A percentile compares a stretch with the other conserved stretches of the same genome.
Conservation (phyloP, 2,888 invertebrate species). For the Meiosimyza decipiens region DNA sequence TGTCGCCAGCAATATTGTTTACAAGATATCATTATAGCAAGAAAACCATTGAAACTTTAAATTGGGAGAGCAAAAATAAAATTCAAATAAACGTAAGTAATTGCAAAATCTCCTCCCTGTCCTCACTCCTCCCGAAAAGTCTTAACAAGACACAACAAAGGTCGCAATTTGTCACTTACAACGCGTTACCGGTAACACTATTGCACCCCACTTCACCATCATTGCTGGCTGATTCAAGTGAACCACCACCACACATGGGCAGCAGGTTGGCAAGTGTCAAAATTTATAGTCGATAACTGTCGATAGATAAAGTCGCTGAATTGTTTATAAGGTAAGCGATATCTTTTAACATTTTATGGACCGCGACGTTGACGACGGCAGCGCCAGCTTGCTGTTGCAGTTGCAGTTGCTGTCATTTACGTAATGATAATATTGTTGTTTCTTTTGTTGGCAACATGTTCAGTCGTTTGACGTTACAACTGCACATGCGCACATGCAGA, state of each 20-base stretch:
- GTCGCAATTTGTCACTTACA: conserved; percentile 28
- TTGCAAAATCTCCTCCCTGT: too few relatives aligned
- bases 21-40: too few relatives aligned
- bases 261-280: conserved; percentile 23
- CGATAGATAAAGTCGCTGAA: conserved; percentile 24
- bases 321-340: conserved; percentile 19
- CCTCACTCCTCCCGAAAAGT: not conserved
- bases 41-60: too few relatives aligned
- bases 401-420: conserved; percentile 24
- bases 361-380: conserved; percentile 3
- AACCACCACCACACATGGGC: not conserved
- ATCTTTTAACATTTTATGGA: not conserved
- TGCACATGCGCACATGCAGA: conserved; percentile 27
- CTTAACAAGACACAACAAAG: conserved; percentile 11
- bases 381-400: conserved; percentile 16
- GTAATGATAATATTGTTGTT: conserved; percentile 1
- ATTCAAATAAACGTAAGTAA: too few relatives aligned
- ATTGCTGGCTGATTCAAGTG: not conserved
- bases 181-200: conserved; percentile 12
- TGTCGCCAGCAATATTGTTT: too few relatives aligned
- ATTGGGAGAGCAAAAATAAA: too few relatives aligned
- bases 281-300: conserved; percentile 31
- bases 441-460: conserved; percentile 43
- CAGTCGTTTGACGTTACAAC: conserved; percentile 46
- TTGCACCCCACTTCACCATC: not conserved